These are phyloP conservation scores for Trichonephila clavata DNA, from an alignment of 1,140 invertebrate species.

Conservation along the genomic window DNA sequence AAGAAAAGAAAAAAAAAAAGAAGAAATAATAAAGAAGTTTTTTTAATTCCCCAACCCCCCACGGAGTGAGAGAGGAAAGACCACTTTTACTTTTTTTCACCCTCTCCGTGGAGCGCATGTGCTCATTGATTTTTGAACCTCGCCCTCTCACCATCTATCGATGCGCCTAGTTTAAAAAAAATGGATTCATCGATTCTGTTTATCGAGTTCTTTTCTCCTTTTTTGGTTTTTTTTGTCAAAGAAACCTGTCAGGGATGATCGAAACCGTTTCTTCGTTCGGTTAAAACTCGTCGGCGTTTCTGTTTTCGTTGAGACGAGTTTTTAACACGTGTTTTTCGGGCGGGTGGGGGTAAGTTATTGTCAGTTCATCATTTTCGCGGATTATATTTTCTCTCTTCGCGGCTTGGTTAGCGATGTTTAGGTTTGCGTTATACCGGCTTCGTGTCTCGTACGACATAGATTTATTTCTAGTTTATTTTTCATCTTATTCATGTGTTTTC, in stretches of 20 bases:
- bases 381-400: not conserved
- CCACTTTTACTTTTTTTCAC: conserved; percentile 20
- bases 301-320: not conserved
- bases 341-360: not conserved
- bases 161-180: not conserved
- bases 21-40: not conserved
- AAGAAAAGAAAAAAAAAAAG: not conserved
- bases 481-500: too few species aligned
- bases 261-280: not conserved
- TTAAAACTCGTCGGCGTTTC: not conserved
- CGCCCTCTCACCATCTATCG: not conserved
- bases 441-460: too few species aligned
- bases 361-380: not conserved
- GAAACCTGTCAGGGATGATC: conserved; percentile 7
- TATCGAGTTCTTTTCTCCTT: not conserved
- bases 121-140: conserved; percentile 27
- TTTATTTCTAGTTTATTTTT: too few species aligned
- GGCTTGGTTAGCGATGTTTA: too few species aligned
- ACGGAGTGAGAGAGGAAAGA: conserved; percentile 1
- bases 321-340: conserved; percentile 15
- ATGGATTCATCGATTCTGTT: conserved; percentile 29
- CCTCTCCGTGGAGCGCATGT: not conserved
- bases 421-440: too few species aligned
- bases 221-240: not conserved
- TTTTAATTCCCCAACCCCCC: conserved; percentile 25